Percentiles rank a stretch among this genome's conserved stretches.
Conservation (phyloP, 2,113 vertebrate genomes). For the Lagopus leucura region DNA sequence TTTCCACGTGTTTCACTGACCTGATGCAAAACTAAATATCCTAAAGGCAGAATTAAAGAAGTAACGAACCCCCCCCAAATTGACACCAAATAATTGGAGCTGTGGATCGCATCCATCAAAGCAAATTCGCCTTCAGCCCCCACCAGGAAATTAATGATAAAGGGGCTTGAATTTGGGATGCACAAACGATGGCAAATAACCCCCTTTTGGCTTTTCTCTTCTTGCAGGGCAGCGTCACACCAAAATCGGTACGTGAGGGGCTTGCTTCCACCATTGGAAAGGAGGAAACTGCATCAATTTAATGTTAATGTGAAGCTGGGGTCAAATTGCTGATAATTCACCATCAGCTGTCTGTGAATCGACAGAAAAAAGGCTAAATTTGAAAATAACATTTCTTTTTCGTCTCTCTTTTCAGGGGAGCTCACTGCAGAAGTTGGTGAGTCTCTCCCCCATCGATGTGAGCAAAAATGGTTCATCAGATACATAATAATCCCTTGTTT, state of each 20-base stretch:
- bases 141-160: too few species aligned
- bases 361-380: too few species aligned
- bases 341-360: fast-evolving
- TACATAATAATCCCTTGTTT: fast-evolving
- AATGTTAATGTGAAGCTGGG: not conserved
- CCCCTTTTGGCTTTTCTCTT: fast-evolving
- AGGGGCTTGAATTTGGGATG: too few species aligned
- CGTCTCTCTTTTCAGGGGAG: not conserved
- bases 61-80: not conserved
- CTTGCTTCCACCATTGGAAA: not conserved
- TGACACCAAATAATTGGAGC: too few species aligned
- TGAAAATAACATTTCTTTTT: not conserved
- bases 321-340: fast-evolving
- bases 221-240: not conserved
- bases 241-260: not conserved
- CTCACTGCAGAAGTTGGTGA: not conserved
- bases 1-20: not conserved
- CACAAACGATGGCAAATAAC: not conserved
- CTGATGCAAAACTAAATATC: not conserved
- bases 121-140: too few species aligned
- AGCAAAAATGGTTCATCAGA: too few species aligned
- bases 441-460: fast-evolving
- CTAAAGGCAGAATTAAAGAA: not conserved
- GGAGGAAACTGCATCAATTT: too few species aligned
- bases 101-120: fast-evolving